phyloP scores from a whole-genome alignment of 2,113 vertebrate species.

The Dromaius novaehollandiae region DNA sequence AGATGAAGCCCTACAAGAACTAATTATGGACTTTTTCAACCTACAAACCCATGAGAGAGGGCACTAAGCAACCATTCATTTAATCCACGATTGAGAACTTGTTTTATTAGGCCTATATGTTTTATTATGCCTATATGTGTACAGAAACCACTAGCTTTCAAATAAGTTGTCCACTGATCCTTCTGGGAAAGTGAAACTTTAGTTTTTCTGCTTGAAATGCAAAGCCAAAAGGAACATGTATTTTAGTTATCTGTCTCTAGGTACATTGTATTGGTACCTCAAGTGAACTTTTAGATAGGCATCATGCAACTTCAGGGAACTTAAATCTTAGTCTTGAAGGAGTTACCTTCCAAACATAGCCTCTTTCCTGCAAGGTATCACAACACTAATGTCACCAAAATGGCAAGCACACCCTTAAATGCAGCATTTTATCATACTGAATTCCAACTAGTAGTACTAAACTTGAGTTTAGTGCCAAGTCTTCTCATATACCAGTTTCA shows the following conservation, averaged over 20 bases:
- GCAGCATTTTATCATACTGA: fast-evolving
- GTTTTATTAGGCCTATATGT: too few species aligned
- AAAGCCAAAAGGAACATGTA: background rate
- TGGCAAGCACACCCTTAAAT: background rate
- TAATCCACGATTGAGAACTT: background rate
- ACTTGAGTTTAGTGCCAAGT: background rate
- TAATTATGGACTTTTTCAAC: background rate
- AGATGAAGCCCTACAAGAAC: background rate
- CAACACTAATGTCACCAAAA: background rate
- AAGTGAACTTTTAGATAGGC: fast-evolving
- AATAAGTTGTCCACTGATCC: background rate
- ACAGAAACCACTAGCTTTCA: background rate
- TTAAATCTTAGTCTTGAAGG: background rate
- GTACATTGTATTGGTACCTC: background rate
- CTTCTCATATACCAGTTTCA: background rate
- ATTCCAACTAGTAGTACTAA: background rate
- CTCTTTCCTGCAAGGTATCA: background rate
- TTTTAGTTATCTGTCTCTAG: background rate
- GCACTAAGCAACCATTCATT: background rate
- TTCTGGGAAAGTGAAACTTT: background rate
- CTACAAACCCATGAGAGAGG: background rate
- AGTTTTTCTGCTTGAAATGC: background rate
- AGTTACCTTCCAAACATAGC: background rate
- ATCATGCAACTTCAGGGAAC: background rate
- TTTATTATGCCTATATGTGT: background rate